Base-by-base conservation (phyloP, 2,888 invertebrate species). In the Linnaemya tessellans region DNA sequence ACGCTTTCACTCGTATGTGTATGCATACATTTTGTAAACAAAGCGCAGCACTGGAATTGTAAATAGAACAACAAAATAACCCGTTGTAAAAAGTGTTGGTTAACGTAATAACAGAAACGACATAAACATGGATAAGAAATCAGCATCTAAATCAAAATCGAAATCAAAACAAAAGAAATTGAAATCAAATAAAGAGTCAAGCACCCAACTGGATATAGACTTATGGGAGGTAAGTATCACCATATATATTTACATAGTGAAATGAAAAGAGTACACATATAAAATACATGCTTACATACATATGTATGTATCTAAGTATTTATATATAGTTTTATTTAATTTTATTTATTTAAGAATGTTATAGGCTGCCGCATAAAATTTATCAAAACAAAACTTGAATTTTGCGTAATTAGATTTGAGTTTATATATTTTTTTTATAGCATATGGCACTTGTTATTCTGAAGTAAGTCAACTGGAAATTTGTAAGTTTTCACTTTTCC, bases 161-260 rank as follows among this genome's bases (percentile, higher is more conserved):
- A 90, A 90, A 87, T 86, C 89, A 56, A 90, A 90, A 87, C 89
- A 88, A 82, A 90, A 90, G 85, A 87, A 89, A 80, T 88, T 90
- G 9, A 90, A 90, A 85, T 87, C 90, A 9, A 91, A 91, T 87
- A 91, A 91, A 67, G 90, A 90, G 79, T 91, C 91, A 22, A 91
- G 91, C 82, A 90, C 90, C n/a, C 87, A 88, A 56, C 78, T 92
- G 87, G 92, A 92, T 88, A 88, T 92, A 70, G 91, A 92, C 87
- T 88, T 91, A 58, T 92, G 92, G 92, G 92, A 92, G 89, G 92
- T 92, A 86, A 90, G 91, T 51, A 49, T 1, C 0, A 18, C 3
- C 2, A 49, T 43, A 18, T 13, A 11, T 49, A 49, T 18, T 4
- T 18, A 49, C 18, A 49, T 49, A 11, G 5, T 9, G 1, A 15